Conservation (phyloP, 2,113 vertebrate species). For the Axis porcinus region DNA sequence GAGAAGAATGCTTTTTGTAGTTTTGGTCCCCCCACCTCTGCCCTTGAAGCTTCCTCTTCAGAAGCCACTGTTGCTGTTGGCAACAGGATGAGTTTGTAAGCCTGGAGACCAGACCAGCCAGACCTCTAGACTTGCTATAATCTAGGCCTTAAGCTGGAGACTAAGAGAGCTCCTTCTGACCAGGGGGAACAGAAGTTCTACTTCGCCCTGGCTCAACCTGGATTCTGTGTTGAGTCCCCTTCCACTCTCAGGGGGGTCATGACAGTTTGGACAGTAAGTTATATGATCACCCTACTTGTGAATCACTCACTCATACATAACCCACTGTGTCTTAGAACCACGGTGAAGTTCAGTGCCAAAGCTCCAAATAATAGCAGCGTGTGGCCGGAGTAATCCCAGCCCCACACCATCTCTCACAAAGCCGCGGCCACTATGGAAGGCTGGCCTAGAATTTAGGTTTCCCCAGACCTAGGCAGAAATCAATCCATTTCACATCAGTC, state of each 20-base stretch:
- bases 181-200: neutral
- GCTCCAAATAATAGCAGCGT: neutral
- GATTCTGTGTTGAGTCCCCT: neutral
- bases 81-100: neutral
- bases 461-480: neutral
- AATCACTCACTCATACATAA: neutral
- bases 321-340: neutral
- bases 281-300: neutral
- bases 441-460: neutral
- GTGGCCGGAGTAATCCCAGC: neutral
- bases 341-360: neutral
- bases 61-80: neutral
- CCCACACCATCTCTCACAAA: neutral
- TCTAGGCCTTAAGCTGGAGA: neutral
- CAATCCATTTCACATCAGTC: neutral
- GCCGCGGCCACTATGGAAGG: neutral
- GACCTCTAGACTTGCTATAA: neutral
- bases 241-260: neutral
- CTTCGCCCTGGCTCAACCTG: neutral
- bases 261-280: neutral
- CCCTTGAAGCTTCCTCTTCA: neutral
- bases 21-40: neutral
- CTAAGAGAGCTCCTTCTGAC: neutral
- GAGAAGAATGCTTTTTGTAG: neutral
- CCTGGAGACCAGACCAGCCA: neutral